A percentile compares a stretch with the other conserved stretches of the same genome.
Conservation (phyloP, 2,113 vertebrate species). For the Myotis yumanensis region DNA sequence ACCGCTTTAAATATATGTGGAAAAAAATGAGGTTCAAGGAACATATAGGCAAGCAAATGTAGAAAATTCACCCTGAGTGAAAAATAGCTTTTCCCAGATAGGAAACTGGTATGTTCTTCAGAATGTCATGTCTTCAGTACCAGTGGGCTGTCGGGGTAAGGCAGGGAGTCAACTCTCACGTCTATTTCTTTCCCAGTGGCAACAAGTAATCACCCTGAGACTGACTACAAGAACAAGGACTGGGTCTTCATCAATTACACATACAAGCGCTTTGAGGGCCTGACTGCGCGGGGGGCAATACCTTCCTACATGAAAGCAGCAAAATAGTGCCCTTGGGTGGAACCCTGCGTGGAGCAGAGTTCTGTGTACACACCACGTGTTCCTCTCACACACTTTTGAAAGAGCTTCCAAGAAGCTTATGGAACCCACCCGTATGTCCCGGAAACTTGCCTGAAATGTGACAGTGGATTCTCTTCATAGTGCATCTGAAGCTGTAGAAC, state of each 20-base stretch:
- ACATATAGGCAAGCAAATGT: not conserved
- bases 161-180: not conserved
- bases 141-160: not conserved
- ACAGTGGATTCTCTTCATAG: constrained; percentile 51
- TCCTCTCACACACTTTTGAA: constrained; percentile 44
- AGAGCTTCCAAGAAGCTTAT: constrained; percentile 66
- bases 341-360: not conserved
- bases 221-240: constrained; percentile 98
- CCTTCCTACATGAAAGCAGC: constrained; percentile 98
- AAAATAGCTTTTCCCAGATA: not conserved
- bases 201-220: constrained; percentile 92
- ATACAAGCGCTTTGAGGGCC: constrained; percentile 98
- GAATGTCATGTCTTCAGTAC: not conserved
- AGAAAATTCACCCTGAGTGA: not conserved
- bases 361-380: constrained; percentile 33
- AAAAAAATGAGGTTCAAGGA: constrained; percentile 36
- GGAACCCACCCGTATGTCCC: constrained; percentile 31
- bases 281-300: constrained; percentile 96
- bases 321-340: constrained; percentile 82
- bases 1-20: not conserved
- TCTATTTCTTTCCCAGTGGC: constrained; percentile 79
- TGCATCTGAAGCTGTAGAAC: not conserved
- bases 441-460: constrained; percentile 41
- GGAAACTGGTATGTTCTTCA: not conserved
- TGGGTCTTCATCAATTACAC: constrained; percentile 99